These are phyloP conservation scores for Leptinotarsa tumamoca DNA, from an alignment of 2,888 invertebrate genomes.

Conservation along the genomic window DNA sequence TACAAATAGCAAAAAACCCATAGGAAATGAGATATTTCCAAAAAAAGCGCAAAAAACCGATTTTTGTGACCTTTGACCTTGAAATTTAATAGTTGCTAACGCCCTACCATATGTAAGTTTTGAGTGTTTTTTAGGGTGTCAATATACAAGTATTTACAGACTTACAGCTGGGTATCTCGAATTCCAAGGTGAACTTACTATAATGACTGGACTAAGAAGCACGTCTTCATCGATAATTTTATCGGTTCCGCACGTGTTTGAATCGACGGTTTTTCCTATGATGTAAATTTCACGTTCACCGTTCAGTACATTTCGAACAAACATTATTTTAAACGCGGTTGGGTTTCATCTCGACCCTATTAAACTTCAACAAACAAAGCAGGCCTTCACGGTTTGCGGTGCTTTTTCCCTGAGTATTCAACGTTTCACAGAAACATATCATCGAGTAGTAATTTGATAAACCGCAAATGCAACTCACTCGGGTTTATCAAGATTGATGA, in stretches of 20 bases:
- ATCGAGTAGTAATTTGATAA: background rate
- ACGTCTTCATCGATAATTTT: background rate
- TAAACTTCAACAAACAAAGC: background rate
- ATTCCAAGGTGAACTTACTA: no score
- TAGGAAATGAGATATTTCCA: no score
- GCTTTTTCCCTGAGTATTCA: background rate
- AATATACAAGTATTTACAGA: no score
- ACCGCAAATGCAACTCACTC: background rate
- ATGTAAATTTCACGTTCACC: background rate
- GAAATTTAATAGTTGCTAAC: no score
- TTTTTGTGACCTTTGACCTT: no score
- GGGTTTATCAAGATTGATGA: no score
- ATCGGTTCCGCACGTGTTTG: background rate
- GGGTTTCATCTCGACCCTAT: slow-evolving; percentile 4
- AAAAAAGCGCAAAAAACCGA: no score
- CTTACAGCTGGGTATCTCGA: no score
- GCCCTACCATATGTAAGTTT: no score
- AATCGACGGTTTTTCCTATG: slow-evolving; percentile 2
- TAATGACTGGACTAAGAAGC: no score
- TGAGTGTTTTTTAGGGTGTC: no score
- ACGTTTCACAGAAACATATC: background rate
- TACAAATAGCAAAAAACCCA: no score
- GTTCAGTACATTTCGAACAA: background rate
- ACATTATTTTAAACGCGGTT: background rate
- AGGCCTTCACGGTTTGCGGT: background rate